Evolutionary conservation across 2,113 vertebrate species (phyloP).

Genomic region (Heterocephalus glaber): DNA sequence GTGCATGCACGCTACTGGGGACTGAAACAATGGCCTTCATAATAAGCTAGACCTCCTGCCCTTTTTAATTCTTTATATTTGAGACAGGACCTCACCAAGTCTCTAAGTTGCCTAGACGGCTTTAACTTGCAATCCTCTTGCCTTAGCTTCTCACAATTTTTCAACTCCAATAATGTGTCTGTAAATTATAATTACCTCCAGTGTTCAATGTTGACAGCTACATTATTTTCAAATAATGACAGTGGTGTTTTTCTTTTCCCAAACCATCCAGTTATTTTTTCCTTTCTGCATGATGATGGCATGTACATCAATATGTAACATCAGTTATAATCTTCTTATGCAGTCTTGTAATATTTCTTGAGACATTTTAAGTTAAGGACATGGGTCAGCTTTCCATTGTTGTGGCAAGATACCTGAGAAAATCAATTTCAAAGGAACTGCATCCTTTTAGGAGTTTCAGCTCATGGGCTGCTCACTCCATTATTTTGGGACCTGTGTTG

Average conservation of each 20-base stretch:
- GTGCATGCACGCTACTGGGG: neutral
- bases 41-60: neutral
- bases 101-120: neutral
- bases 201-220: neutral
- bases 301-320: neutral
- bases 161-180: neutral
- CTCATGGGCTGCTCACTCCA: neutral
- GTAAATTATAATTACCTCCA: neutral
- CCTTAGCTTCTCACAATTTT: neutral
- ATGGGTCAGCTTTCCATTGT: neutral
- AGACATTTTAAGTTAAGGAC: neutral
- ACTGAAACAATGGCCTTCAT: neutral
- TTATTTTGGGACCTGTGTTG: neutral
- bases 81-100: neutral
- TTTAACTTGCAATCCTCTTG: neutral
- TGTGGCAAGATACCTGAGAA: neutral
- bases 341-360: neutral
- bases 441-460: neutral
- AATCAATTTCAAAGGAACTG: neutral
- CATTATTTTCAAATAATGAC: neutral
- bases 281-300: neutral
- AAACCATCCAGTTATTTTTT: neutral
- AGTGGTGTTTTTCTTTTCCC: neutral
- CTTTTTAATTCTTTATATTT: neutral
- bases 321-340: too few species aligned